These are phyloP conservation scores for Meiosimyza platycephala DNA, from an alignment of 2,888 invertebrate genomes.

Conservation along the genomic window DNA sequence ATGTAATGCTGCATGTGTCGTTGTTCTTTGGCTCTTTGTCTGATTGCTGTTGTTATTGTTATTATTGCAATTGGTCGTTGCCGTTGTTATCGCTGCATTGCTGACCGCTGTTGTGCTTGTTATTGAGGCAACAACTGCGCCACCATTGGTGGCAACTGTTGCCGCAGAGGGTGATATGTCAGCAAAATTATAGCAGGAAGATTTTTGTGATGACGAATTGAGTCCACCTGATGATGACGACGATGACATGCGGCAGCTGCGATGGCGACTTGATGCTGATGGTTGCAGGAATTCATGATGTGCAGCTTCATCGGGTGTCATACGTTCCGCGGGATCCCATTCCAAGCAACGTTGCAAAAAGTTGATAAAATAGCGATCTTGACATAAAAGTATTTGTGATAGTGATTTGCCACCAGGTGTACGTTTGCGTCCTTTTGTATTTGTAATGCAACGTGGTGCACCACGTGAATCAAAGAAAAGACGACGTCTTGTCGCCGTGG, in stretches of 20 bases:
- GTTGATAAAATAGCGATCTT: conserved; percentile 89
- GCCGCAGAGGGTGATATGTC: conserved; percentile 58
- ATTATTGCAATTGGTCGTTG: conserved; percentile 45
- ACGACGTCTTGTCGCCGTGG: conserved; percentile 85
- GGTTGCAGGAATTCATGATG: conserved; percentile 87
- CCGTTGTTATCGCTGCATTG: conserved; percentile 61
- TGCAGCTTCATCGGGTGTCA: conserved; percentile 91
- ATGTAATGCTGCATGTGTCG: conserved; percentile 36
- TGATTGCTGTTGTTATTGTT: conserved; percentile 41
- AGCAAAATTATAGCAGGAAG: conserved; percentile 58
- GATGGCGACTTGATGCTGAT: conserved; percentile 68
- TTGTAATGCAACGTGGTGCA: conserved; percentile 89
- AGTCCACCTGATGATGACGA: conserved; percentile 63
- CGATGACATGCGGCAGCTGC: conserved; percentile 62
- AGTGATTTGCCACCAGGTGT: conserved; percentile 87
- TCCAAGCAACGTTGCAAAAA: conserved; percentile 91
- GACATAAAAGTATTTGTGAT: conserved; percentile 83
- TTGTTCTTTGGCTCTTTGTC: conserved; percentile 21
- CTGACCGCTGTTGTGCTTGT: conserved; percentile 60
- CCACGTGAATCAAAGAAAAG: conserved; percentile 91
- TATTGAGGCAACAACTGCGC: conserved; percentile 58
- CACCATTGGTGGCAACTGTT: conserved; percentile 44
- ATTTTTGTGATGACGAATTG: conserved; percentile 62
- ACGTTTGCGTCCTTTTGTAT: conserved; percentile 93
- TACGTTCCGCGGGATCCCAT: conserved; percentile 92